Conservation (phyloP, 1,140 invertebrate species). For the Pectinophora gossypiella region DNA sequence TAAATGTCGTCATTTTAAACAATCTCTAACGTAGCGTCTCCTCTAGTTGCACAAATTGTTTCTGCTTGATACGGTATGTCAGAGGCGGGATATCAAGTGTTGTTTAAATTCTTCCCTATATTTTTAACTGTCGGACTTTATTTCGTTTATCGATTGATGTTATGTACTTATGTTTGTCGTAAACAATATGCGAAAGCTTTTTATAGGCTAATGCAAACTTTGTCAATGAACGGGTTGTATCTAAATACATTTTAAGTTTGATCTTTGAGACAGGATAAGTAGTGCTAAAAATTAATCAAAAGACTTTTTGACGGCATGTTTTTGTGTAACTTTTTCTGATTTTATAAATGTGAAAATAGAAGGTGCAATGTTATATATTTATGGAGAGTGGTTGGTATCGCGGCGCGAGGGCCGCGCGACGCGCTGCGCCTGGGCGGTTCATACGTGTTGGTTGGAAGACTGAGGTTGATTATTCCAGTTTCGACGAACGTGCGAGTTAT, state of each 20-base stretch:
- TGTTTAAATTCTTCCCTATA: no score
- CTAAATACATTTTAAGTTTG: conserved; percentile 16
- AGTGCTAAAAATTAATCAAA: conserved; percentile 18
- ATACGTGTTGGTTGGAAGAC: conserved; percentile 59
- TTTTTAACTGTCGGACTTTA: no score
- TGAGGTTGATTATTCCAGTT: conserved; percentile 73
- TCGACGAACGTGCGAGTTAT: conserved; percentile 70
- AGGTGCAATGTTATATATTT: conserved; percentile 65
- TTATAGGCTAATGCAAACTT: conserved; percentile 11
- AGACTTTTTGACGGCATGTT: conserved; percentile 47
- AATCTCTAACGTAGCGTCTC: no score
- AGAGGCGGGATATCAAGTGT: no score
- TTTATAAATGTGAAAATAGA: conserved; percentile 50
- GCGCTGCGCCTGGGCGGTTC: conserved; percentile 42
- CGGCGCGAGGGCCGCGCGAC: conserved; percentile 7
- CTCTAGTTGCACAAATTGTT: no score
- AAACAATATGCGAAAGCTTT: not conserved
- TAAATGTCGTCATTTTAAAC: no score
- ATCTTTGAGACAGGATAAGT: conserved; percentile 13
- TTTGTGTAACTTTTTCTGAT: conserved; percentile 54
- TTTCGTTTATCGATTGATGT: not conserved
- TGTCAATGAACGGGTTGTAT: conserved; percentile 33
- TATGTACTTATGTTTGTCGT: conserved; percentile 34
- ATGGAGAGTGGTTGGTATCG: conserved; percentile 37
- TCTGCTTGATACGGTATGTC: no score